Base-by-base conservation (phyloP, 2,113 vertebrate genomes). In the Gasterosteus nipponicus region DNA sequence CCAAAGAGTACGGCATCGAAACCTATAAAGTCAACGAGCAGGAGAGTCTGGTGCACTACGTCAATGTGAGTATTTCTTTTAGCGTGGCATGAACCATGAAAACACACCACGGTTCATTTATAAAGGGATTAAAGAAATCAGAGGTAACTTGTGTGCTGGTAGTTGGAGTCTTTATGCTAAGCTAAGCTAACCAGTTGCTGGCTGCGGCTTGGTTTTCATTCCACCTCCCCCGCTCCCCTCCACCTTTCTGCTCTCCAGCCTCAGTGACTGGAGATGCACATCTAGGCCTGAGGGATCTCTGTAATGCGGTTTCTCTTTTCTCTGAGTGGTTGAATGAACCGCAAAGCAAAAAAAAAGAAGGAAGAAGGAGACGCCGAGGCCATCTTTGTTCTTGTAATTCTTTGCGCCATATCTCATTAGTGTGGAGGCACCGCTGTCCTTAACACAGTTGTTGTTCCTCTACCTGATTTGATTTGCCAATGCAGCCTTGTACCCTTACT, bases 21-120 rank as follows among this genome's bases (percentile, higher is more conserved):
- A 99, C 98, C 0, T 99, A 98, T 89, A 98, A 97, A 93, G 96
- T 99, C 88, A 99, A 98, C 49, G 97, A 99, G 91, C 82, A 94
- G 58, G 96, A 98, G 78, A 91, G 67, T 70, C 93, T 98, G 73
- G 85, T 98, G 77, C 95, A 98, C 79, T 93, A 97, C 69, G 93
- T 96, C 70, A 96, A 97, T 75, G 98, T 99, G 95, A 95, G 94
- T 1, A 44, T 19, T 10, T 26, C 22, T 26, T 53, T 22, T 10
- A 53, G 49, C 8, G 22, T 22, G 49, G 49, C 46, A 18, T 26
- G 22, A 26, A 26, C 22, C 22, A 26, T 1, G 2, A 35, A 35
- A 35, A 35, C 33, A 35, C 33, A 35, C 33, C 33, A 5, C 33
- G 5, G 1, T 35, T 35, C 33, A 35, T 3, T 3, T 35, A 1